Conservation (phyloP, 2,113 vertebrate species). For the Varanus komodoensis region DNA sequence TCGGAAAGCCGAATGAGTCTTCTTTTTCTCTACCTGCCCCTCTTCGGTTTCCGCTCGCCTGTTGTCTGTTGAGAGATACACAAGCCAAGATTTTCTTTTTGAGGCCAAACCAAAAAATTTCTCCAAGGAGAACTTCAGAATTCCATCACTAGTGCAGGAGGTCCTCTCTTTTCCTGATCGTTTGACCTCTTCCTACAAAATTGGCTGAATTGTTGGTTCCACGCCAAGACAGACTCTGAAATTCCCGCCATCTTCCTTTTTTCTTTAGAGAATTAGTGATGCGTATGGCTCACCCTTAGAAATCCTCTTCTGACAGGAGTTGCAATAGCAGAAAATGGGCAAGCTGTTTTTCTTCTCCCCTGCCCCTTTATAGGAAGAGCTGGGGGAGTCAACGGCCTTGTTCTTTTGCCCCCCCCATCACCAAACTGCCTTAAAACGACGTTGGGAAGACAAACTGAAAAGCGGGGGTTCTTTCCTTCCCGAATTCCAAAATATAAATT, state of each 20-base stretch:
- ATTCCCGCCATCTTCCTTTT: fast-evolving
- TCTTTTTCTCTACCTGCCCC: background rate
- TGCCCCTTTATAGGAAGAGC: background rate
- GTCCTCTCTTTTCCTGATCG: background rate
- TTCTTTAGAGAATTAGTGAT: background rate
- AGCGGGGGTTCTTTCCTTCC: background rate
- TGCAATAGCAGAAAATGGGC: background rate
- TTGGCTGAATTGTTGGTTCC: fast-evolving
- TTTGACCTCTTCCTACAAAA: background rate
- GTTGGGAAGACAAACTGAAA: background rate
- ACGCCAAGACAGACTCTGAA: background rate
- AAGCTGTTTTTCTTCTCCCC: too few species aligned
- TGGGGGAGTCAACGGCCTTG: background rate
- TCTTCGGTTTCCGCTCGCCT: background rate
- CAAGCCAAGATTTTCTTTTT: background rate
- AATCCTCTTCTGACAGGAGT: fast-evolving
- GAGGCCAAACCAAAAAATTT: background rate
- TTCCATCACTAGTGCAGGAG: background rate
- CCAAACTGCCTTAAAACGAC: slow-evolving; percentile 64
- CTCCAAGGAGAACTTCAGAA: background rate
- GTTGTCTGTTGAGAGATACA: background rate
- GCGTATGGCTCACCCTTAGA: fast-evolving
- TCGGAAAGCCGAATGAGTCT: slow-evolving; percentile 82
- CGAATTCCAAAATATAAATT: background rate
- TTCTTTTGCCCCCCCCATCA: slow-evolving; percentile 26